These are phyloP conservation scores for Pycnonotus jocosus DNA, from an alignment of 2,113 vertebrate genomes.

Conservation along the genomic window DNA sequence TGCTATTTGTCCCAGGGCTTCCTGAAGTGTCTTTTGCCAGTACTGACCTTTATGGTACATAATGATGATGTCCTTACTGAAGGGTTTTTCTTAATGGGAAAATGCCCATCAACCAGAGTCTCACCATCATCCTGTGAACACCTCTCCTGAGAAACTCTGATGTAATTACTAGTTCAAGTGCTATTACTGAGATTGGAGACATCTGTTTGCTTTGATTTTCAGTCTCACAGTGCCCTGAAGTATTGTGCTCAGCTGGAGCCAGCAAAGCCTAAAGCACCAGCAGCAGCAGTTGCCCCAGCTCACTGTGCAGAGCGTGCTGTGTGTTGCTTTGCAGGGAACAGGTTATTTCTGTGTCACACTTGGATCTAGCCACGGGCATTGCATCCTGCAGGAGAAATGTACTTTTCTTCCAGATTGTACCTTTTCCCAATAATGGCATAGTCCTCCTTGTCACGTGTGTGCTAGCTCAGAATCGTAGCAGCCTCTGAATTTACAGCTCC, in stretches of 20 bases:
- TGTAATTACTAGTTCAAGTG: not conserved
- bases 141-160: not conserved
- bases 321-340: not conserved
- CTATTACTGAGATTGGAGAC: not conserved
- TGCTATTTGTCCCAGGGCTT: not conserved
- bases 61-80: not conserved
- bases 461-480: not conserved
- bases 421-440: not conserved
- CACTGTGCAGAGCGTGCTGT: fast-evolving
- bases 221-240: not conserved
- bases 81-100: not conserved
- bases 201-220: not conserved
- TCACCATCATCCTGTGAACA: fast-evolving
- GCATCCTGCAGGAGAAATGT: not conserved
- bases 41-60: not conserved
- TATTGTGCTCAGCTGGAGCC: fast-evolving
- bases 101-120: not conserved
- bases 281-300: not conserved
- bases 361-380: not conserved
- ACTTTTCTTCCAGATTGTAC: not conserved
- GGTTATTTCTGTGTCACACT: not conserved
- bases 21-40: not conserved
- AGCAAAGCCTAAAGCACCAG: not conserved
- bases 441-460: not conserved
- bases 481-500: not conserved